A percentile compares a stretch with the other conserved stretches of the same genome.
Evolutionary conservation across 2,888 invertebrate species (phyloP).

Genomic region (Cryptocephalus moraei): DNA sequence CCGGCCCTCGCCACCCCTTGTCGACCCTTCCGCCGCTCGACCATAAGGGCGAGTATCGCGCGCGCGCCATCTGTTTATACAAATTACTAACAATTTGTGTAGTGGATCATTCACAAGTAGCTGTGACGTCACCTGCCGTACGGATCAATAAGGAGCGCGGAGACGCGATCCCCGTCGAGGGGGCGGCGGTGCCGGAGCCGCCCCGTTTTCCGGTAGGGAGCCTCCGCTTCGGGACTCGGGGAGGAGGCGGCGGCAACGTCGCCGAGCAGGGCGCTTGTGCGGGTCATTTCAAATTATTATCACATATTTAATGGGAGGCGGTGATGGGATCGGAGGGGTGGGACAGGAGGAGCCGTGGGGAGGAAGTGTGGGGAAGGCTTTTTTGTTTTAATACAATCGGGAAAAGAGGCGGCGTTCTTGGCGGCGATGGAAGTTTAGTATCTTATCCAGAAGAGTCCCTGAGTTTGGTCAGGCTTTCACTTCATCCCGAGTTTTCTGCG

Average conservation of each 20-base stretch:
- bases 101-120: conserved; percentile 35
- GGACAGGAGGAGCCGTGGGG: too few species aligned
- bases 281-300: conserved; percentile 20
- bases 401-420: too few species aligned
- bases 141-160: too few species aligned
- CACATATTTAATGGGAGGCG: conserved; percentile 20
- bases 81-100: conserved; percentile 32
- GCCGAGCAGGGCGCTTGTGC: conserved; percentile 13
- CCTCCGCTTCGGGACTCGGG: not conserved
- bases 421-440: too few species aligned
- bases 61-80: conserved; percentile 17
- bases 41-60: conserved; percentile 10
- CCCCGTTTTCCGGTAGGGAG: too few species aligned
- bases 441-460: too few species aligned
- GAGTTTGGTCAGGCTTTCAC: too few species aligned
- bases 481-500: too few species aligned
- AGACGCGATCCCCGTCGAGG: too few species aligned
- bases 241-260: not conserved
- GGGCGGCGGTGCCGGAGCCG: too few species aligned
- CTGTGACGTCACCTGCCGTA: conserved; percentile 27
- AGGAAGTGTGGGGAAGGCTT: too few species aligned
- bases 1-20: conserved; percentile 1
- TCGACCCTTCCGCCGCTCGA: conserved; percentile 2
- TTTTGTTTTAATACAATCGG: too few species aligned
- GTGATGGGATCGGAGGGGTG: not conserved